phyloP scores from a whole-genome alignment of 2,113 vertebrate genomes.

The Aspidoscelis tigris region DNA sequence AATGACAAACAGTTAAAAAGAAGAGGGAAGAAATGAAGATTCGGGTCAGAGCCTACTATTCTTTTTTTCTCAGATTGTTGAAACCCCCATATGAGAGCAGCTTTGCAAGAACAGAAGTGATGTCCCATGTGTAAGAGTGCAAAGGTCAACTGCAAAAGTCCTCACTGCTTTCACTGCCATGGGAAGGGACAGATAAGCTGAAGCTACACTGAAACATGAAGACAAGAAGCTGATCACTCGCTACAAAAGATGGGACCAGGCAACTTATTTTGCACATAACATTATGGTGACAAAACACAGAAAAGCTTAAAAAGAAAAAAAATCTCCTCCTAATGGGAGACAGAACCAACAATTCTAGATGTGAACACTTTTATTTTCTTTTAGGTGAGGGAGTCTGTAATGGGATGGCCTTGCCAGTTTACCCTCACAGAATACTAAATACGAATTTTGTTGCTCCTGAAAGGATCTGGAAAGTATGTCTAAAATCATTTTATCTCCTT shows the following conservation, averaged over 20 bases:
- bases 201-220: constrained; percentile 43
- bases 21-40: neutral
- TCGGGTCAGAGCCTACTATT: neutral
- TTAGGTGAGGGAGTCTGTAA: constrained; percentile 25
- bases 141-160: neutral
- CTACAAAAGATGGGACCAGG: constrained; percentile 13
- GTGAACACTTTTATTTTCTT: constrained; percentile 33
- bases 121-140: neutral
- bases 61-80: neutral
- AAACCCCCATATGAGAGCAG: neutral
- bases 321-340: constrained; percentile 41
- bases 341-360: constrained; percentile 40
- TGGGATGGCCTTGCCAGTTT: constrained; percentile 4
- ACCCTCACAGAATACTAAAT: constrained; percentile 43
- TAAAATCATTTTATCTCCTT: constrained; percentile 35
- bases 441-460: constrained; percentile 23
- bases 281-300: constrained; percentile 24
- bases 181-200: neutral
- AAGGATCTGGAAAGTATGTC: constrained; percentile 39
- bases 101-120: constrained; percentile 37
- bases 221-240: constrained; percentile 38
- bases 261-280: constrained; percentile 15
- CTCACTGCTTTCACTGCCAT: neutral
- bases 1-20: constrained; percentile 19
- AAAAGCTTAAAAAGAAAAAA: constrained; percentile 16